Evolutionary conservation across 2,888 invertebrate species (phyloP).

Genomic region (Acronicta aceris): DNA sequence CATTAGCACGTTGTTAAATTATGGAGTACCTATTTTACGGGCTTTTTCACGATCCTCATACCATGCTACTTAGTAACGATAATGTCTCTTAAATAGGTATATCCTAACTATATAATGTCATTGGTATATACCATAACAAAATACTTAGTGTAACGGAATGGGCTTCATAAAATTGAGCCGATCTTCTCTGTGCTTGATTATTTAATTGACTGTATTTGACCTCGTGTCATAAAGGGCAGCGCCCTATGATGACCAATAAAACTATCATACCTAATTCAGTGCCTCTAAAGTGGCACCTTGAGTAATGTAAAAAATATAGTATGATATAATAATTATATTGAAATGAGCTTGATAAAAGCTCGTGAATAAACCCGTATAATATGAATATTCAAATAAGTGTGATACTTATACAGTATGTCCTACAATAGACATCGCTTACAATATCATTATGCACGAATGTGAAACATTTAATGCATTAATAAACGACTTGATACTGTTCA

Average conservation of each 20-base stretch:
- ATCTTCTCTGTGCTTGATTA: constrained; percentile 58
- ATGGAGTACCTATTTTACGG: constrained; percentile 15
- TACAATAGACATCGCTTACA: constrained; percentile 29
- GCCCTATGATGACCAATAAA: constrained; percentile 71
- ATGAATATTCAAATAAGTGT: constrained; percentile 34
- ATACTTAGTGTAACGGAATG: constrained; percentile 30
- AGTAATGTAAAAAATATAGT: too few relatives aligned
- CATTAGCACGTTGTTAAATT: background rate
- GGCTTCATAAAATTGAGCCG: constrained; percentile 18
- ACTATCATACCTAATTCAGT: constrained; percentile 47
- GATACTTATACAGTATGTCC: constrained; percentile 31
- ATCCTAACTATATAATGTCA: too few relatives aligned
- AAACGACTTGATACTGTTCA: constrained; percentile 26
- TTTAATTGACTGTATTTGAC: constrained; percentile 82
- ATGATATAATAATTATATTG: background rate
- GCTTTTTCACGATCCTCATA: constrained; percentile 13
- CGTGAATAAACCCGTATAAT: constrained; percentile 42
- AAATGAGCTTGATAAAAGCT: constrained; percentile 24
- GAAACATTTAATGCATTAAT: constrained; percentile 24
- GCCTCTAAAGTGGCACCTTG: background rate
- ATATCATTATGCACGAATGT: constrained; percentile 33
- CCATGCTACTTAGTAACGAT: too few relatives aligned
- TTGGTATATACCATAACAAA: constrained; percentile 12
- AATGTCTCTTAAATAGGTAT: too few relatives aligned
- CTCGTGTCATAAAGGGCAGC: constrained; percentile 72